These are phyloP conservation scores for Pedicia rivosa DNA, from an alignment of 2,888 invertebrate species.

Conservation along the genomic window DNA sequence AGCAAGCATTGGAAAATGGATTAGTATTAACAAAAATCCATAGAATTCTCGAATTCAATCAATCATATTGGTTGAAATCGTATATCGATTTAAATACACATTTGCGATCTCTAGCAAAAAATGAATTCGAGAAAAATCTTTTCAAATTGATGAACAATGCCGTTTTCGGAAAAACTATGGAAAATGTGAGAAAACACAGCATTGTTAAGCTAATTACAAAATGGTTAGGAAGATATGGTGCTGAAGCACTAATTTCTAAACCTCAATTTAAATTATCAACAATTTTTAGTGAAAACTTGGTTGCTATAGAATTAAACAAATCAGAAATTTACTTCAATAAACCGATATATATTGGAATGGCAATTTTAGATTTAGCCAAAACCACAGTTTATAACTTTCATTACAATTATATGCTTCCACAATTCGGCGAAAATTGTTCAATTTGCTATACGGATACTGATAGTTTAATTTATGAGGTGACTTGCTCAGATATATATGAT, in stretches of 20 bases:
- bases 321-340: conserved; percentile 13
- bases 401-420: conserved; percentile 14
- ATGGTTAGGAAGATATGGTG: too few relatives aligned
- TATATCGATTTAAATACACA: too few relatives aligned
- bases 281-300: conserved; percentile 20
- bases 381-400: conserved; percentile 20
- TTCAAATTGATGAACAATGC: too few relatives aligned
- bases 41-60: too few relatives aligned
- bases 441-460: conserved; percentile 16
- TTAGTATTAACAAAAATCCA: too few relatives aligned
- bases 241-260: conserved; percentile 3
- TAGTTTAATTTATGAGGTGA: conserved; percentile 15
- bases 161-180: too few relatives aligned
- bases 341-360: conserved; percentile 12
- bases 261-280: conserved; percentile 20
- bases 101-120: too few relatives aligned
- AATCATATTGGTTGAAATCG: too few relatives aligned
- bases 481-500: conserved; percentile 13
- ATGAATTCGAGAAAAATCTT: too few relatives aligned
- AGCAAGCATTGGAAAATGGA: too few relatives aligned
- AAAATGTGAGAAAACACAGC: too few relatives aligned
- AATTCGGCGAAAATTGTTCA: conserved; percentile 10
- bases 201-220: too few relatives aligned
- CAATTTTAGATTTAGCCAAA: conserved; percentile 18
- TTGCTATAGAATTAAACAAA: conserved; percentile 16